Evolutionary conservation across 2,797 vertebrate genomes (phyloP).

Genomic region (Anguilla pacifica): DNA sequence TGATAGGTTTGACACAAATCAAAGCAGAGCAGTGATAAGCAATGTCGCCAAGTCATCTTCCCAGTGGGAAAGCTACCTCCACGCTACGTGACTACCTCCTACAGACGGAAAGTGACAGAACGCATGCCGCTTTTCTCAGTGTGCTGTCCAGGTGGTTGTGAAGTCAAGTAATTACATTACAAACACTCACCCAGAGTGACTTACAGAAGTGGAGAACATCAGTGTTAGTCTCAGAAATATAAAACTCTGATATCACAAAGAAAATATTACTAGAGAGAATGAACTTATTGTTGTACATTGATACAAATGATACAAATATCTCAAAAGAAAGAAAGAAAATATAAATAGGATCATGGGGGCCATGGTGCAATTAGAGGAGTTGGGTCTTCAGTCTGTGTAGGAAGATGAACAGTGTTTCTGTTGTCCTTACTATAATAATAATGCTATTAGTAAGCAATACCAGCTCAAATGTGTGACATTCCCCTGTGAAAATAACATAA

Average conservation of each 20-base stretch:
- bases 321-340: not conserved
- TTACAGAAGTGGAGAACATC: no score
- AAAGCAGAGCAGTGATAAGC: no score
- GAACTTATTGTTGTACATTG: not conserved
- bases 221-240: no score
- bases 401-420: not conserved
- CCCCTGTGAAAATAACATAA: not conserved
- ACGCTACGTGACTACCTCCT: no score
- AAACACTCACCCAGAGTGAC: no score
- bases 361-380: not conserved
- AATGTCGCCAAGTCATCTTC: no score
- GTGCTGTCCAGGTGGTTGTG: no score
- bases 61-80: no score
- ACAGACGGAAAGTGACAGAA: no score
- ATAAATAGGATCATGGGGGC: not conserved
- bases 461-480: not conserved
- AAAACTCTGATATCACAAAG: not conserved
- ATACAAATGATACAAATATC: not conserved
- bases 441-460: not conserved
- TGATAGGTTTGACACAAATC: no score
- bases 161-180: no score
- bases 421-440: not conserved
- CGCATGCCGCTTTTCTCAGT: no score
- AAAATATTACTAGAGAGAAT: not conserved
- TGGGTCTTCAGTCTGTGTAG: not conserved